Base-by-base conservation (phyloP, 2,888 invertebrate species). In the Ormyrus rosae region DNA sequence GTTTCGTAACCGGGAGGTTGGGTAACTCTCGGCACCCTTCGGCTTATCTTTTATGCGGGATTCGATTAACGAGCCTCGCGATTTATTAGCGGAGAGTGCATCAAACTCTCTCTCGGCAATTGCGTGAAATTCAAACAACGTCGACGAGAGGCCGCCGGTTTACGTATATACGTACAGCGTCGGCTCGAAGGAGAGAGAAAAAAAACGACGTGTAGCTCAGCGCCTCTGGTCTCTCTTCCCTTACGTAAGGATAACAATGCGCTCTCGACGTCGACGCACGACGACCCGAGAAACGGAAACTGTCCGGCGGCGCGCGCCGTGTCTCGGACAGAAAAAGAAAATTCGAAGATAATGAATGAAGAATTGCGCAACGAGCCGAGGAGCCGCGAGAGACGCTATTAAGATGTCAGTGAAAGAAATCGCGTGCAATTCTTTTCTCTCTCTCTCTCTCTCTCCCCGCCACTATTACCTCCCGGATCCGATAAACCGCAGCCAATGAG, bases 341-440 rank as follows among this genome's bases (percentile, higher is more conserved):
- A 77, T 77, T 70, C 53, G 64, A 64, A 64, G 56, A 50, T 64
- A 70, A 70, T 56, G 70, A 75, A 75, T 68, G 56, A 68, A 68
- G 45, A 19, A 50, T 77, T 77, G 63, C 70, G 48, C 56, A 77
- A 70, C 34, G 45, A 60, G 34, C 34, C 34, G 34, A 34, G 34
- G n/a, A 51, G 61, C 19, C 11, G 8, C 13, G 13, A 45, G 46
- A 63, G 46, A 46, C 45, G 48, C 64, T 70, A 77, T 77, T 77
- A 69, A 64, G 77, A 77, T 70, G 63, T 70, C 77, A 70, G 77
- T 70, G 77, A 70, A 70, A 77, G 50, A 64, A 75, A 77, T 77
- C 56, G 70, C 34, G 50, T 70, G 56, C 56, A 56, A 77, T 77
- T 77, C 34, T 77, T 77, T 55, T 51, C n/a, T 60, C 56, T 56